Base-by-base conservation (phyloP, 2,888 invertebrate genomes). In the Resseliella maxima region DNA sequence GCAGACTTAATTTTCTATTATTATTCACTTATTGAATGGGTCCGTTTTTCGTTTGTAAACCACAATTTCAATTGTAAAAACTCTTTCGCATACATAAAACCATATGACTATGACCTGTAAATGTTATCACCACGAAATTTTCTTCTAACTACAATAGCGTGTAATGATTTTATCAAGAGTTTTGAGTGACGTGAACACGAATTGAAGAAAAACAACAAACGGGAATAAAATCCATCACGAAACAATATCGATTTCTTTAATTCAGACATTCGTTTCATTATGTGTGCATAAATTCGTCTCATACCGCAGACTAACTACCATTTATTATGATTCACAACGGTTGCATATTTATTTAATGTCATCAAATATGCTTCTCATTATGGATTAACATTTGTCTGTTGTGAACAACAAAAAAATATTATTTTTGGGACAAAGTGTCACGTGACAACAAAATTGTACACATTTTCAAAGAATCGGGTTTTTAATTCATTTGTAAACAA, bases 141-240 rank as follows among this genome's bases (percentile, higher is more conserved):
- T n/a, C 5, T 59, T 59, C 15, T 31, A 72, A 72, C 72, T 5
- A 15, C 31, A 72, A 72, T 72, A 8, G 36, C 38, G 83, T 83
- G 83, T 85, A 72, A 86, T 86, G 86, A 86, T 86, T 59, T 86
- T 86, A 86, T 86, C 86, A 85, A 31, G 36, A 86, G 36, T 86
- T 86, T 86, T 86, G 86, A 86, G 85, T 86, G 86, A 86, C 86
- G 81, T 86, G 85, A 83, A 86, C 86, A 86, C 86, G 54, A 59
- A 86, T 59, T 86, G 86, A 86, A 86, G 50, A 85, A 85, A 27
- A 41, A 86, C 24, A 36, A 83, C 2, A 86, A 86, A 81, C 15
- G 15, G 46, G 41, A 81, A 50, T 83, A 21, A 81, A 81, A 45
- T 50, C n/a, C 35, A 85, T 36, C 86, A 86, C 85, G 86, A 83